Percentiles rank a stretch among this genome's conserved stretches.
Evolutionary conservation across 2,113 vertebrate genomes (phyloP).

Genomic region (Protobothrops flavoviridis): DNA sequence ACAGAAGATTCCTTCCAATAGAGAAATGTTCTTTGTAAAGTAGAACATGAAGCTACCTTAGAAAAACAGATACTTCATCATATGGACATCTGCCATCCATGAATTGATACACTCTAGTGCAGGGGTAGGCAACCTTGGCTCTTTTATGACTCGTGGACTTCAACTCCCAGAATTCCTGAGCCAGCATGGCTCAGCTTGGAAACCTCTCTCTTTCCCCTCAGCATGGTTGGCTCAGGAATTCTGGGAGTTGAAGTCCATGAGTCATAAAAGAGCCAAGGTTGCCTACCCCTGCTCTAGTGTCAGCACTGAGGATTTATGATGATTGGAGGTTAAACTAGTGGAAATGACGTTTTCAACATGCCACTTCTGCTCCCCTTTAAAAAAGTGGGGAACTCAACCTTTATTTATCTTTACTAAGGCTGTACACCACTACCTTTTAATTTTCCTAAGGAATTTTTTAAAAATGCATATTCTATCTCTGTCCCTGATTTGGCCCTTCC

Average conservation of each 20-base stretch:
- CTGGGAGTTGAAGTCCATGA: no score
- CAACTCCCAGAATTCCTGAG: no score
- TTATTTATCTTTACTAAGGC: neutral
- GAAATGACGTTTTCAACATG: neutral
- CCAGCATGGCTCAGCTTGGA: no score
- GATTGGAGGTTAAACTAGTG: neutral
- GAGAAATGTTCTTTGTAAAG: neutral
- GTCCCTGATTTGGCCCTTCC: constrained; percentile 6
- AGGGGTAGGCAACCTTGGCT: no score
- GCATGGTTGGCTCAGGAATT: no score
- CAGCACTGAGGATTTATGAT: neutral
- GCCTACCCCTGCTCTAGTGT: neutral
- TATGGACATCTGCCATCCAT: neutral
- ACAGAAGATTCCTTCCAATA: neutral
- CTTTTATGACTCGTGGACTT: no score
- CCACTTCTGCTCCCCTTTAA: neutral
- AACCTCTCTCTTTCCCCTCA: no score
- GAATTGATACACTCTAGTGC: neutral
- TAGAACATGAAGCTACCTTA: neutral
- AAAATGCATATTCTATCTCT: neutral
- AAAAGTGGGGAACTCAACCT: neutral
- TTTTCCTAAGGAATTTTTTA: neutral
- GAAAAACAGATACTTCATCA: neutral
- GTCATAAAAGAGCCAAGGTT: no score
- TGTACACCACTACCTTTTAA: neutral